Conservation (phyloP, 23 tunicate genomes). For the Halocynthia aurantium region DNA sequence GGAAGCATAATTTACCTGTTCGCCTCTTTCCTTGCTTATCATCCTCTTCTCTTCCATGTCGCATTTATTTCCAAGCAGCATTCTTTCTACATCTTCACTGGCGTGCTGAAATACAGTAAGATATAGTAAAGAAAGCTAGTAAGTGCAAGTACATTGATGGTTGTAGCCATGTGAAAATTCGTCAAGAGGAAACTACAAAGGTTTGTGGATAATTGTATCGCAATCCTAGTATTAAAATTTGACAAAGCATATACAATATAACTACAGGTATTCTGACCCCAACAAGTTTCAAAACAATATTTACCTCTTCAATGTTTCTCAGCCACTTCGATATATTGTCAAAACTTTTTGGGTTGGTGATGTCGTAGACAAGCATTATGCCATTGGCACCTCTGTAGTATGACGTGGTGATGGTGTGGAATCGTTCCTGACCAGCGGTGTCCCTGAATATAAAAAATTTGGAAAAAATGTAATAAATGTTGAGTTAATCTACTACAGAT, state of each 20-base stretch:
- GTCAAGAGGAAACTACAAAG: too few species aligned
- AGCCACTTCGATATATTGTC: constrained; percentile 98
- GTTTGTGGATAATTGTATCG: too few species aligned
- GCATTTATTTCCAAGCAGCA: constrained; percentile 98
- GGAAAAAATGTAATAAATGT: not conserved
- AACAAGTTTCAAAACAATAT: too few species aligned
- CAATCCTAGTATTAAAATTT: too few species aligned
- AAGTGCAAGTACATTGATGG: too few species aligned
- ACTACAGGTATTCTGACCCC: too few species aligned
- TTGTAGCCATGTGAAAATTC: too few species aligned
- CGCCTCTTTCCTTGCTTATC: constrained; percentile 93
- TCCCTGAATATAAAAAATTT: constrained; percentile 56
- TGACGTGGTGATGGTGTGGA: constrained; percentile 97
- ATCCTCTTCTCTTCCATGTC: constrained; percentile 99
- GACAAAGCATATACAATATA: too few species aligned
- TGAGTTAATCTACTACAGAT: too few species aligned
- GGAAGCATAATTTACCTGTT: constrained; percentile 33
- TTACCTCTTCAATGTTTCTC: constrained; percentile 94
- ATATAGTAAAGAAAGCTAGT: too few species aligned
- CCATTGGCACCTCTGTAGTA: constrained; percentile 99
- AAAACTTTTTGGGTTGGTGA: constrained; percentile 90
- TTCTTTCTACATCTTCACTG: constrained; percentile 96
- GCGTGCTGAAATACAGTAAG: constrained; percentile 60
- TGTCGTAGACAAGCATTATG: constrained; percentile 95
- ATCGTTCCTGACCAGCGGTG: constrained; percentile 99